Conservation (phyloP, 2,888 invertebrate genomes). For the Margaritifera margaritifera region DNA sequence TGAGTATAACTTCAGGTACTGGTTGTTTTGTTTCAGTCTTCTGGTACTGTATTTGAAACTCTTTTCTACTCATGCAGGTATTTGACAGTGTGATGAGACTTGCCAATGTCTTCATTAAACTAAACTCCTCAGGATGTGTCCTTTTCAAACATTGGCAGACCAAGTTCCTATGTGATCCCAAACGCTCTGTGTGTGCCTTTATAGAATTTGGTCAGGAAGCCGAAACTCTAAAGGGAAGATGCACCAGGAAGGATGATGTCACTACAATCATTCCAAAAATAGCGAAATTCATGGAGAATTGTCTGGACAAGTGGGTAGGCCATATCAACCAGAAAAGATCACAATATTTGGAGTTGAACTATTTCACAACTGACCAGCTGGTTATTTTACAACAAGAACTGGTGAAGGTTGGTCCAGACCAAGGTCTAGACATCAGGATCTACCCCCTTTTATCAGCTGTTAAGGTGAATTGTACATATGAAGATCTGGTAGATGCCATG, state of each 20-base stretch:
- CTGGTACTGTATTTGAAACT: not conserved
- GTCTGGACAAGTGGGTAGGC: constrained; percentile 44
- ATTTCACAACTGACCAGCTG: constrained; percentile 58
- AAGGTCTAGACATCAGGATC: constrained; percentile 22
- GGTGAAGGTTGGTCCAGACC: constrained; percentile 33
- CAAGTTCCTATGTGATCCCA: constrained; percentile 48
- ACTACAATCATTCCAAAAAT: constrained; percentile 17
- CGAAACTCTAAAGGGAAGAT: constrained; percentile 24
- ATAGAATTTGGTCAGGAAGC: constrained; percentile 31
- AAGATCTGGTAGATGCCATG: constrained; percentile 42
- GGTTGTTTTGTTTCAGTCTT: no score
- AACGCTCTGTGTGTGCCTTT: constrained; percentile 24
- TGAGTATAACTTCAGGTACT: no score
- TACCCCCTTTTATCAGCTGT: constrained; percentile 44
- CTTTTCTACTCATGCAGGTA: constrained; percentile 34
- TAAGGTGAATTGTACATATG: constrained; percentile 33
- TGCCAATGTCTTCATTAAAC: constrained; percentile 49
- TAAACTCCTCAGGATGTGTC: constrained; percentile 53
- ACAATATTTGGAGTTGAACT: constrained; percentile 48
- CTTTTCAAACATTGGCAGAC: constrained; percentile 54
- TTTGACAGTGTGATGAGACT: constrained; percentile 52
- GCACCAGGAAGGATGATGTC: constrained; percentile 17
- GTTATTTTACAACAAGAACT: constrained; percentile 56
- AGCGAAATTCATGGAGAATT: constrained; percentile 25
- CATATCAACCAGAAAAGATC: constrained; percentile 43